Evolutionary conservation across 2,113 vertebrate genomes (phyloP), one percentile per base, ranked within the genome.

Genomic region (Sturnus vulgaris): DNA sequence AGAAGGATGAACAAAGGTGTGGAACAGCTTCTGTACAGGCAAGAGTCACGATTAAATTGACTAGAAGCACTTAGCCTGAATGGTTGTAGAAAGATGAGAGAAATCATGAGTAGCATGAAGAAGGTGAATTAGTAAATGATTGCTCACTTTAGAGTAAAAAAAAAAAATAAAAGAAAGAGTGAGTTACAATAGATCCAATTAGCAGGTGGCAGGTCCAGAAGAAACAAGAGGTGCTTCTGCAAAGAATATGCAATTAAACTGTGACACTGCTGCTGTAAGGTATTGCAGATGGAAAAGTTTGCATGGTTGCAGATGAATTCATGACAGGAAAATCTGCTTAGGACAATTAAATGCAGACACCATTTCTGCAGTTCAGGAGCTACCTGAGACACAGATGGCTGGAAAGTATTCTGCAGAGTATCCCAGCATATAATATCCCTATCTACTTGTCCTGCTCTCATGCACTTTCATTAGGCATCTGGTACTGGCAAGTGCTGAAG

Each of bases 351-450:
- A 88, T 37, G n/a, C 72, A 92, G 82, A 81, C 80, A 83, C 80
- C 22, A 80, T 86, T 93, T 95, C 79, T 88, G 72, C 52, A 63
- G 76, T 88, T 92, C 91, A 92, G 86, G 69, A 86, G 6, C 72
- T 96, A 96, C 96, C 96, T 97, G 95, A 78, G 57, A 42, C 94
- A 56, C 94, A 96, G 94, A 97, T 97, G 96, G 91, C 72, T 92
- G 21, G 25, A 53, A 92, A 80, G 46, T 24, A 66, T 88, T 94
- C 86, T 73, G 82, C 60, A 78, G 82, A 83, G 61, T 70, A 75
- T 70, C 86, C 64, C 72, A 86, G 30, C 27, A 10, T n/a, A 95
- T 44, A 70, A 92, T 92, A 93, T 81, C 49, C 50, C 44, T 63
- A 24, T 86, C 80, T 83, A 9, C 40, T 92, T 78, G 72, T 93